Conservation (phyloP, 1,140 invertebrate genomes). For the Varroa destructor region DNA sequence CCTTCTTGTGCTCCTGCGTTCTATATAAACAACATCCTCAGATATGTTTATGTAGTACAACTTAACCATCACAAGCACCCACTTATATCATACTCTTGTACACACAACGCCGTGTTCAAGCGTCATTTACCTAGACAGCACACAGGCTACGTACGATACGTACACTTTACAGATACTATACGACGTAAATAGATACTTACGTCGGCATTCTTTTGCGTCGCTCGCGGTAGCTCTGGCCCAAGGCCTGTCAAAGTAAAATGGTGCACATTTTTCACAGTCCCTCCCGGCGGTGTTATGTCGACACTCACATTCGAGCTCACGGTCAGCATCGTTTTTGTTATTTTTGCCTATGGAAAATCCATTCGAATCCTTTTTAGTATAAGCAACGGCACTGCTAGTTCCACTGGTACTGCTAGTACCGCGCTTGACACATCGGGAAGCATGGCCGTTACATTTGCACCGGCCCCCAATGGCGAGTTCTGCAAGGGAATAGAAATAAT, state of each 20-base stretch:
- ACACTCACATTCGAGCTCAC: conserved; percentile 79
- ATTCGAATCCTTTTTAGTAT: conserved; percentile 32
- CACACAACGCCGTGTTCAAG: too few relatives aligned
- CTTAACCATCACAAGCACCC: too few relatives aligned
- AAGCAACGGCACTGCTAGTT: background rate
- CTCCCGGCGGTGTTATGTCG: conserved; percentile 93
- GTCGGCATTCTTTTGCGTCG: conserved; percentile 95
- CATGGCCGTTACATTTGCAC: conserved; percentile 37
- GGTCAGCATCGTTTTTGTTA: conserved; percentile 41
- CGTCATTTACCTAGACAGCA: too few relatives aligned
- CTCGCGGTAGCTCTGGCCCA: conserved; percentile 88
- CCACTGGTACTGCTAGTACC: background rate
- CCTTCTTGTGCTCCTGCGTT: too few relatives aligned
- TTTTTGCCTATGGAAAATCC: conserved; percentile 30
- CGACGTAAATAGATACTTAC: conserved; percentile 47
- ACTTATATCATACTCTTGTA: too few relatives aligned
- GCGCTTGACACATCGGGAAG: conserved; percentile 32
- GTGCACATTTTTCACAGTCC: conserved; percentile 96
- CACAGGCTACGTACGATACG: too few relatives aligned
- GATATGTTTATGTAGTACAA: too few relatives aligned
- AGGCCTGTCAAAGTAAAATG: conserved; percentile 93
- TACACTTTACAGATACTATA: too few relatives aligned
- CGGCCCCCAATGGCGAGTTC: conserved; percentile 37
- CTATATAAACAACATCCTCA: too few relatives aligned
- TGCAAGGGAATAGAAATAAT: conserved; percentile 39